Percentiles rank a stretch among this genome's conserved stretches.
Evolutionary conservation across 2,888 invertebrate species (phyloP).

Genomic region (Eupithecia exiguata): DNA sequence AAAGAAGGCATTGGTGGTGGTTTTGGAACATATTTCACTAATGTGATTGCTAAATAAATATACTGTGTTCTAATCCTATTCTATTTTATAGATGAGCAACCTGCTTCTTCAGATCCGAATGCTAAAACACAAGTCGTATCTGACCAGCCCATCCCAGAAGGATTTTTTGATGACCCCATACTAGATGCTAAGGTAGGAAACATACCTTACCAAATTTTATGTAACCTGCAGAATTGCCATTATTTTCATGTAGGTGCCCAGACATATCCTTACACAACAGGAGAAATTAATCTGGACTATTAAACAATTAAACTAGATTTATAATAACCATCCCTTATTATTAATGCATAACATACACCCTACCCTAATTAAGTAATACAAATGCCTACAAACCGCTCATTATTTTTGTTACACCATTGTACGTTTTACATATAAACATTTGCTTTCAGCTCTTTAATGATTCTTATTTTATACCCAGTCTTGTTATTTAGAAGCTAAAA

Average conservation of each 20-base stretch:
- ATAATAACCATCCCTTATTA: not conserved
- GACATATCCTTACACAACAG: not conserved
- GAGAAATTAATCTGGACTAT: not conserved
- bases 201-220: not conserved
- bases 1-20: not conserved
- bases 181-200: conserved; percentile 89
- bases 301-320: not conserved
- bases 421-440: not conserved
- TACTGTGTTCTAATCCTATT: not conserved
- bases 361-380: not conserved
- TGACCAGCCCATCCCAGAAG: conserved; percentile 87
- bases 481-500: conserved; percentile 61
- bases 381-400: not conserved
- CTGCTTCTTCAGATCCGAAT: conserved; percentile 66
- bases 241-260: not conserved
- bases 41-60: not conserved
- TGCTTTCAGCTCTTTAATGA: not conserved
- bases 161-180: conserved; percentile 93
- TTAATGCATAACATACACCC: not conserved
- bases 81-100: conserved; percentile 41
- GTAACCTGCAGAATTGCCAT: not conserved
- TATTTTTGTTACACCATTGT: not conserved
- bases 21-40: not conserved
- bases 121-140: conserved; percentile 48
- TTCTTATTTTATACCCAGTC: not conserved